Evolutionary conservation across 2,113 vertebrate species (phyloP), one percentile per base, ranked within the genome.

Genomic region (Spermophilus dauricus): DNA sequence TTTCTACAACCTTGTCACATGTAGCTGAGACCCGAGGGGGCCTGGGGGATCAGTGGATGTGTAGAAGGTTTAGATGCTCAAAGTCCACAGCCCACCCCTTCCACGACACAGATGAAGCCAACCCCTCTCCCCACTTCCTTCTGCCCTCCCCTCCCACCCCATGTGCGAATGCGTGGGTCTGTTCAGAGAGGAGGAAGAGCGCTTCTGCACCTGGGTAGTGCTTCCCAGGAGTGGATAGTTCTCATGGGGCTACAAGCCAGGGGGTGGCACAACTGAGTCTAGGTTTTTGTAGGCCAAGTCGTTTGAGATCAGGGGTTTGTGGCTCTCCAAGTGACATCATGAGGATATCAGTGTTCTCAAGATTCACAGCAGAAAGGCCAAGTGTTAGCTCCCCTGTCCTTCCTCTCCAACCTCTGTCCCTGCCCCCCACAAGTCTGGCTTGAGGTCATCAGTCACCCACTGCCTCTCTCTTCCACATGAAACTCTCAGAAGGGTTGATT

Each of bases 21-120:
- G 0, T 11, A 28, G 88, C 96, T 8, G 32, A 87, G 63, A 37
- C 20, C 77, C 32, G 0, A 11, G 32, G 4, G 10, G 6, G 81
- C 58, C 37, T 45, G 14, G 58, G 6, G 51, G 8, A 0, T 96
- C 94, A 84, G 96, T 39, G 1, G 81, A 75, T 94, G 53, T 77
- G 92, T 32, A 8, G 91, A 56, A 67, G 94, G 32, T 92, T 67
- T 89, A 22, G 63, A 92, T 65, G 82, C 88, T 92, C 92, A n/a
- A 56, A 84, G 76, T 81, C 45, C 32, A 2, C 9, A 76, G 56
- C 91, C 82, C 88, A 20, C 67, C 83, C 87, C 67, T 95, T 90
- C 95, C 16, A 14, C 81, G 92, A 83, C 18, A 2, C 97, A 96
- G 30, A 95, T 94, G 91, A 96, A 95, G 75, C 96, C 84, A 37